Evolutionary conservation across 2,888 invertebrate species (phyloP), one percentile per base, ranked within the genome.

Genomic region (Thera obeliscata): DNA sequence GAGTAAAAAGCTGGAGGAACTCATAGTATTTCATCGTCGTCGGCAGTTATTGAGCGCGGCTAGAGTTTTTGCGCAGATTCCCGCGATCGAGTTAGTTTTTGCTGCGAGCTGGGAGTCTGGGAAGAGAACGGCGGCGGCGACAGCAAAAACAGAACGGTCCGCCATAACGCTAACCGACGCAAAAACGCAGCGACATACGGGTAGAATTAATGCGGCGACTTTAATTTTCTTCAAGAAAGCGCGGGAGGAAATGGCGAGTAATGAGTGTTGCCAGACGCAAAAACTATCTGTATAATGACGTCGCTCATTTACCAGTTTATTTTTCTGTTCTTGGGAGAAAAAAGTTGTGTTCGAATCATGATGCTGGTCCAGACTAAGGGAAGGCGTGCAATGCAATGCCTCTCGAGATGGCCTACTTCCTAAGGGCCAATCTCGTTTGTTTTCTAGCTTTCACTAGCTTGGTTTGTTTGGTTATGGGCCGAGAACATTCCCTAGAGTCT

Each of bases 191-290:
- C 87, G 84, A 90, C 89, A 86, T 89, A 90, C 89, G 88, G 88
- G 87, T 88, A 87, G 87, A 90, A 91, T 92, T 91, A 92, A 91
- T 91, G 89, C 89, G 87, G 86, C 85, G 85, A 90, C 87, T 93
- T 92, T 92, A 93, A 92, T 92, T 92, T 92, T 90, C 89, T 88
- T 89, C 85, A 91, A 92, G 93, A 92, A 91, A 91, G 91, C 88
- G 89, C 91, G 87, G 87, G 90, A 92, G 92, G 92, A 92, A 92
- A 90, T 89, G 87, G 87, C 87, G 88, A 76, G 82, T 83, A 92
- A 93, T 92, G 90, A 92, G 91, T 89, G 87, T 85, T 87, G 85
- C 84, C 86, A 83, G 84, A 78, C 83, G 87, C 89, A 92, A 93
- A 90, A 88, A 90, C 86, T 83, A 79, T 86, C 85, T 83, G 88